Base-by-base conservation (phyloP, 2,888 invertebrate genomes). In the Drosophila heteroneura region DNA sequence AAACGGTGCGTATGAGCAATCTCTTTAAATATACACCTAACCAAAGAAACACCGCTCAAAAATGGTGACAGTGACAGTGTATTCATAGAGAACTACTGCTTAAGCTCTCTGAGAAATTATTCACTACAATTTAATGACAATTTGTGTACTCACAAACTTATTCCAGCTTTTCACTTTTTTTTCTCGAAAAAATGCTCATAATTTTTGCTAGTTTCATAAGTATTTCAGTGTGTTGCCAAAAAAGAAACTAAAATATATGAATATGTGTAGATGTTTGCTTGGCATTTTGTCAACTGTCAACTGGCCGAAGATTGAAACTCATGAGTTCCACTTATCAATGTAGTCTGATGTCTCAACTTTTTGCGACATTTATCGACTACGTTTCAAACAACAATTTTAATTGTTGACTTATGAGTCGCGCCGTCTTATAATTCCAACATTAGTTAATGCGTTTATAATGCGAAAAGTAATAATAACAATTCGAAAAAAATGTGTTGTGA, bases 381-480 rank as follows among this genome's bases (percentile, higher is more conserved):
- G 49, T 47, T 58, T 71, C 60, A 58, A 60, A 63, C 61, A 76
- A 58, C 56, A 51, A 54, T 69, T 77, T 77, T 80, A 71, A 80
- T 80, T 81, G 80, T 79, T 79, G 76, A 82, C 76, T 82, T 79
- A 77, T 77, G 79, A 81, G 74, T 70, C 51, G 61, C 65, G 41
- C 53, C 70, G 26, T 68, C 68, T 66, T 65, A 71, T 67, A 81
- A 82, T 75, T 74, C 65, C 77, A 74, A 74, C 79, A 88, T 79
- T 85, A 79, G 85, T 89, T 85, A 89, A 85, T 85, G 85, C 89
- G 79, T 89, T 85, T 85, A 85, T 85, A 85, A 85, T 85, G 87
- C 89, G 76, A 70, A 75, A 86, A 79, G 70, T 67, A 60, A 51
- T 70, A 80, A 32, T 56, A 69, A 52, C 60, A 69, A 66, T 61